These are phyloP conservation scores for Lepidurus arcticus DNA, from an alignment of 1,140 invertebrate species.

Conservation along the genomic window DNA sequence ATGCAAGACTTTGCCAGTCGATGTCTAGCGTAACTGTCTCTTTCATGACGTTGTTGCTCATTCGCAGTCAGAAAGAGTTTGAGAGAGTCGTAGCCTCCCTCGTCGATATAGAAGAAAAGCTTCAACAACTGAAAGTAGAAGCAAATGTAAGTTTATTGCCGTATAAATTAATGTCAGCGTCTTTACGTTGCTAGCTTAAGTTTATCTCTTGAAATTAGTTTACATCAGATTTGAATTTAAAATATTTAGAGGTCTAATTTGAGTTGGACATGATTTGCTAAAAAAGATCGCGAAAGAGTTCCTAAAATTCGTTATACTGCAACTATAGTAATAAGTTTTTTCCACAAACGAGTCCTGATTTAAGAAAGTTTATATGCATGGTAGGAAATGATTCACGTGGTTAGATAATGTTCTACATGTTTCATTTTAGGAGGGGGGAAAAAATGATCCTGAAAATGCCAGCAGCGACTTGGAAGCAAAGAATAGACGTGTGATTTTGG, in stretches of 20 bases:
- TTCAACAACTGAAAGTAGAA: conserved; percentile 58
- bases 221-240: no score
- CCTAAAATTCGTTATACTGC: no score
- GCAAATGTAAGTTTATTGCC: conserved; percentile 35
- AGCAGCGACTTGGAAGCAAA: conserved; percentile 37
- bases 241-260: no score
- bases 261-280: no score
- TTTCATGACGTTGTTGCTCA: conserved; percentile 75
- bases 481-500: conserved; percentile 33
- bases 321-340: neutral
- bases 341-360: neutral
- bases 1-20: conserved; percentile 76
- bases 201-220: no score
- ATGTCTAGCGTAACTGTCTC: conserved; percentile 51
- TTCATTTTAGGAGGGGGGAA: conserved; percentile 48
- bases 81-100: conserved; percentile 65
- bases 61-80: conserved; percentile 80
- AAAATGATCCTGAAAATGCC: conserved; percentile 43
- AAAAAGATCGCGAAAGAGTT: no score
- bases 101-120: conserved; percentile 49
- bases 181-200: no score
- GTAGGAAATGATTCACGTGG: neutral
- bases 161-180: no score
- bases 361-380: no score
- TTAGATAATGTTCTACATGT: conserved; percentile 47